Conservation (phyloP, 2,113 vertebrate species). For the Mustela lutreola region DNA sequence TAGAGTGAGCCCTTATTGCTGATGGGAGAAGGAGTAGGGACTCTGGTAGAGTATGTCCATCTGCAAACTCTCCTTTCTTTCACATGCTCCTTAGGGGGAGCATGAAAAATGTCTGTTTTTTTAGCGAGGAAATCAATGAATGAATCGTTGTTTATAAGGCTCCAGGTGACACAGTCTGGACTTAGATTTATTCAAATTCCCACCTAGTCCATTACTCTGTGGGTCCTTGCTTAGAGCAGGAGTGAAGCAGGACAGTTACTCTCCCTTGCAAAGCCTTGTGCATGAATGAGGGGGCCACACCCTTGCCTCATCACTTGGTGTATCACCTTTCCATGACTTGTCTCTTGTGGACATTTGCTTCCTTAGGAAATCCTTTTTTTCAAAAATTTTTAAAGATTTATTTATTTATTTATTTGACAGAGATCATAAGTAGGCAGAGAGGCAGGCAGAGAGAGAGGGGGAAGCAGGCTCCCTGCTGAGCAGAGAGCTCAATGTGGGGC, state of each 20-base stretch:
- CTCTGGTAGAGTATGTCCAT: not conserved
- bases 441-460: no score
- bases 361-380: not conserved
- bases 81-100: not conserved
- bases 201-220: not conserved
- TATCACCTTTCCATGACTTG: not conserved
- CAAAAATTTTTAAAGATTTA: no score
- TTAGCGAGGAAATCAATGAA: not conserved
- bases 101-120: no score
- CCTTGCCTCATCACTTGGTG: not conserved
- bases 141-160: not conserved
- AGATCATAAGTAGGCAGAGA: no score
- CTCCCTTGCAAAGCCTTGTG: not conserved
- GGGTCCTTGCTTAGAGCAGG: not conserved
- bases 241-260: not conserved
- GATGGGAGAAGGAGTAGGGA: not conserved
- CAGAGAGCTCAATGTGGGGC: no score
- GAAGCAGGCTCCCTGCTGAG: no score
- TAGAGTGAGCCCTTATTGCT: not conserved
- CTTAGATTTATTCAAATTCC: not conserved
- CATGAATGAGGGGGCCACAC: not conserved
- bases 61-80: not conserved
- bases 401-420: no score
- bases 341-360: conserved; percentile 50
- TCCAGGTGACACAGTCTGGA: not conserved